phyloP scores from a whole-genome alignment of 2,888 invertebrate genomes.

The Hemithea aestivaria region DNA sequence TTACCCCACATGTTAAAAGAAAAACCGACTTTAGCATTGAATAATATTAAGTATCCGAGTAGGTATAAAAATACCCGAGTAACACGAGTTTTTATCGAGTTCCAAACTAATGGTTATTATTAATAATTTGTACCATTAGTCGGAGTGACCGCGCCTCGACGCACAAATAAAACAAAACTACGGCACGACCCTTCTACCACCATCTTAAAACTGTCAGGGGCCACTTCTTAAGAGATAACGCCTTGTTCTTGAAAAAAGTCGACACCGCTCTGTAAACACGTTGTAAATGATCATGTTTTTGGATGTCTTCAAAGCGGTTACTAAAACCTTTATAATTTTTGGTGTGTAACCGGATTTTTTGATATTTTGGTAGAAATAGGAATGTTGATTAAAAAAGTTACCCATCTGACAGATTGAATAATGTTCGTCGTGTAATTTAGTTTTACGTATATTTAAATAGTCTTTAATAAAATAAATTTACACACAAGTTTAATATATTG shows the following conservation, averaged over 20 bases:
- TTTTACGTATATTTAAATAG: too few relatives aligned
- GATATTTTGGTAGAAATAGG: too few relatives aligned
- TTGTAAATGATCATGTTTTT: constrained; percentile 62
- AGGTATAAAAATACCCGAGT: constrained; percentile 3
- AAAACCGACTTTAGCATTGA: too few relatives aligned
- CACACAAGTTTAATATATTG: too few relatives aligned
- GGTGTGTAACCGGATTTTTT: too few relatives aligned
- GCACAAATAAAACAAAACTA: constrained; percentile 39
- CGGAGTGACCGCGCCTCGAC: constrained; percentile 35
- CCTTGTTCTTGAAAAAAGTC: constrained; percentile 59
- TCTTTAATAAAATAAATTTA: too few relatives aligned
- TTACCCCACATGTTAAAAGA: too few relatives aligned
- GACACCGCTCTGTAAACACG: constrained; percentile 64
- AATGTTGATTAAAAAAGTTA: too few relatives aligned
- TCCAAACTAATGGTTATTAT: constrained; percentile 39
- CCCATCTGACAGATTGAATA: too few relatives aligned
- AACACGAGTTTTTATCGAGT: constrained; percentile 17
- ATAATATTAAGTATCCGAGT: too few relatives aligned
- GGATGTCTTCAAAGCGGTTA: constrained; percentile 24
- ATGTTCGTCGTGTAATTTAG: too few relatives aligned
- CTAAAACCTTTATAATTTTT: too few relatives aligned
- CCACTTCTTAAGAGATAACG: constrained; percentile 65
- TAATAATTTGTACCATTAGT: constrained; percentile 60
- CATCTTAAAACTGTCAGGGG: constrained; percentile 64
- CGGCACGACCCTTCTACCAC: constrained; percentile 25